Conservation (phyloP, 2,888 invertebrate species). For the Coelogynopora nodosa region DNA sequence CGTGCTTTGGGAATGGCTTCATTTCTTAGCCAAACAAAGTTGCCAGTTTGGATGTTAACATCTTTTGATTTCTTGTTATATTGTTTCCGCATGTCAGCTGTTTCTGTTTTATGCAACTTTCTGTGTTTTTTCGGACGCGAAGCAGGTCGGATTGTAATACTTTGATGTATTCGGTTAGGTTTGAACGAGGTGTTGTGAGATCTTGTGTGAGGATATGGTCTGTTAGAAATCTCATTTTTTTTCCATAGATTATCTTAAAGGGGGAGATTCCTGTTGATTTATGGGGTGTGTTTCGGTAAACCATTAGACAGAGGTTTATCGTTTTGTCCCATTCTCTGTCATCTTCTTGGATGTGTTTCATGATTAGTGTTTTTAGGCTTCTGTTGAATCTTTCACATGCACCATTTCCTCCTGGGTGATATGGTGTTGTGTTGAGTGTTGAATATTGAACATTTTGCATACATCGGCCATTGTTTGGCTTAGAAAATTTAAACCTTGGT, state of each 20-base stretch:
- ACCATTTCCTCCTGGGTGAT: slow-evolving; percentile 3
- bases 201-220: background rate
- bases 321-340: background rate
- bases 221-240: background rate
- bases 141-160: background rate
- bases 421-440: background rate
- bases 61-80: background rate
- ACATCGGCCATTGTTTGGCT: background rate
- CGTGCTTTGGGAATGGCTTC: background rate
- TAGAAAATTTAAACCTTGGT: background rate
- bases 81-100: too few relatives aligned
- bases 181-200: background rate
- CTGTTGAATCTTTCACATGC: background rate
- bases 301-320: background rate
- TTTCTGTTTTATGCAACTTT: background rate
- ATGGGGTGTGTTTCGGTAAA: background rate
- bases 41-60: background rate
- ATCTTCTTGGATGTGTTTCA: background rate
- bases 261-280: background rate
- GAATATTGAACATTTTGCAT: background rate
- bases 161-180: background rate
- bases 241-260: background rate
- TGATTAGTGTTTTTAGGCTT: background rate
- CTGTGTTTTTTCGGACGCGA: background rate
- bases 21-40: background rate